Evolutionary conservation across 1,140 invertebrate genomes (phyloP).

Genomic region (Cyphomyrmex costatus): DNA sequence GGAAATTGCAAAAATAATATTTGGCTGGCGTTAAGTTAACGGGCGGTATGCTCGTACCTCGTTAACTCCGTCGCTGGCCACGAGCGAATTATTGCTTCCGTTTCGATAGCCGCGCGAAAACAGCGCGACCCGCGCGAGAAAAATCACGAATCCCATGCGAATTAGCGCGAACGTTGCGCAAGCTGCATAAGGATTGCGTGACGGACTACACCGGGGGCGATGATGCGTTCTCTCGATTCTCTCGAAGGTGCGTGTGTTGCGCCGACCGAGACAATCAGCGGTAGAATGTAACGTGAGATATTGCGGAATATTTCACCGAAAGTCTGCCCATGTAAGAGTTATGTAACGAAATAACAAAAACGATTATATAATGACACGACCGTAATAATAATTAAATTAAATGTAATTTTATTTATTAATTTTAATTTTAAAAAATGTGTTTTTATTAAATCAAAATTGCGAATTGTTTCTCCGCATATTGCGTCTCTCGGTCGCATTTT

Average conservation of each 20-base stretch:
- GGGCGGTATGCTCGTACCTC: slow-evolving; percentile 29
- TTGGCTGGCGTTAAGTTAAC: slow-evolving; percentile 52
- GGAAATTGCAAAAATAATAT: slow-evolving; percentile 66
- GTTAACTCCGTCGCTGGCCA: slow-evolving; percentile 20
- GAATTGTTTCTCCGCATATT: background rate
- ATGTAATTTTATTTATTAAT: background rate
- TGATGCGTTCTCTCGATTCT: slow-evolving; percentile 4
- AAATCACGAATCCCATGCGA: slow-evolving; percentile 2
- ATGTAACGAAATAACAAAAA: background rate
- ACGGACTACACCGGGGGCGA: background rate
- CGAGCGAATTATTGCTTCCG: slow-evolving; percentile 35
- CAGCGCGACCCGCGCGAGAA: slow-evolving; percentile 25
- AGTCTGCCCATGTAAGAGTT: background rate
- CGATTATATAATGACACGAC: too few relatives aligned
- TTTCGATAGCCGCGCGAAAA: background rate
- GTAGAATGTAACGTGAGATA: background rate
- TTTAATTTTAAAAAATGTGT: background rate
- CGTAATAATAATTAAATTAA: background rate
- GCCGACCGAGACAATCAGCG: slow-evolving; percentile 24
- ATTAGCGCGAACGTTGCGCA: background rate
- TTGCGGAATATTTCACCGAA: slow-evolving; percentile 22
- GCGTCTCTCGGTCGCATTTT: background rate
- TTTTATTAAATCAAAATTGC: background rate
- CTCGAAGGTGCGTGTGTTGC: background rate
- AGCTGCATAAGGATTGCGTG: background rate